Evolutionary conservation across 2,797 vertebrate species (phyloP), one percentile per base, ranked within the genome.

Genomic region (Fistularia commersonii): DNA sequence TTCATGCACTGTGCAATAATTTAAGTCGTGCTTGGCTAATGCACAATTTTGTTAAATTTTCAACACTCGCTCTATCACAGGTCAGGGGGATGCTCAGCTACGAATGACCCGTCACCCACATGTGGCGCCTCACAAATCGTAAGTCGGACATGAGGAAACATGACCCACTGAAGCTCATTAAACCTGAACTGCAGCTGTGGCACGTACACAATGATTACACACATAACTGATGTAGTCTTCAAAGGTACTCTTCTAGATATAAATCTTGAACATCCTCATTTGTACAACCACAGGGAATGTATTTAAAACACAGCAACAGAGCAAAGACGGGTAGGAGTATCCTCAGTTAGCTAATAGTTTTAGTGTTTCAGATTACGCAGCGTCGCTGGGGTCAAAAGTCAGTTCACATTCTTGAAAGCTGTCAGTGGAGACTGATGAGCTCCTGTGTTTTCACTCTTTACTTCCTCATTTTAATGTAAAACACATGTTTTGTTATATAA

Each of bases 51-150:
- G 9, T 32, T 9, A 61, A 41, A 9, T 39, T 40, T 53, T 45
- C 36, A 66, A 53, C 35, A 39, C 15, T 69, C 11, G 53, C 13
- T 45, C 54, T 57, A 23, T 55, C 10, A 50, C 60, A 88, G 84
- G 64, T 46, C 78, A 74, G 64, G 84, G 86, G 48, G 82, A 86
- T 64, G 68, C 76, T 62, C 87, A 74, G 62, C 60, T 70, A 46
- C 83, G 81, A 74, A 84, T 84, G 84, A 75, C 77, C 73, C 80
- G 71, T 60, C 87, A 78, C 66, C 81, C 85, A 69, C 82, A 64
- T 1, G 81, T 91, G 70, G 90, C 87, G 15, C 90, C 90, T 84
- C 90, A 91, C 78, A 92, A 92, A 87, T 91, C 88, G 91, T 92
- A 89, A 92, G 91, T 91, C 51, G 45, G 53, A 36, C 49, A 51